Base-by-base conservation (phyloP, 2,888 invertebrate species). In the Pachymerium ferrugineum region DNA sequence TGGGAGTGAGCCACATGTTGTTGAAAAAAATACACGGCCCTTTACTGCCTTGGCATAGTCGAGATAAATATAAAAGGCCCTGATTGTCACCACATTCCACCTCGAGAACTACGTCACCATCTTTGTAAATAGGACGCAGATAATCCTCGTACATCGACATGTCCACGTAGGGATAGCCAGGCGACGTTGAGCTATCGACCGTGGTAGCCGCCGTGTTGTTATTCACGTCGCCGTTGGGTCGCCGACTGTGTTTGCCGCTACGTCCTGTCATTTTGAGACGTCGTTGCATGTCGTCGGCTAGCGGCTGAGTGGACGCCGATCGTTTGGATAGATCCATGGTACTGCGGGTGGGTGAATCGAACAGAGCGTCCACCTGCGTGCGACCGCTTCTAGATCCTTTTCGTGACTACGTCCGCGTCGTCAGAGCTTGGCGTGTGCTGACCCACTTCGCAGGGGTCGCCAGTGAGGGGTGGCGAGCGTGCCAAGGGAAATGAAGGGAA, bases 1-100 rank as follows among this genome's bases (percentile, higher is more conserved):
- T 85, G 3, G 85, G 85, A 2, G 84, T 85, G 62, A 83, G 79
- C 83, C 84, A 84, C 38, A 80, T 78, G 31, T 81, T 81, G 74
- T 82, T 80, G 77, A 81, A 83, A 14, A 80, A 77, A 74, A 84
- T 83, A 77, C 84, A 85, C n/a, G 82, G 81, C 16, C 84, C 84
- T 77, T 83, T 84, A 74, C 83, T 83, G n/a, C 84, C 84, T 77
- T 83, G 82, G 77, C 82, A 83, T 67, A 84, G 79, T 73, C 79
- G 79, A 16, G 81, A 80, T 75, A 83, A 76, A 78, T 82, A 83
- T 78, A 84, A 78, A 73, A 78, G 76, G 22, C 79, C 82, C 69
- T 78, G 78, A 78, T 83, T 82, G n/a, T 78, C 77, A 12, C 82
- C 82, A 74, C 82, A 83, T 74, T 83, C 81, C 16, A 83, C 81